Base-by-base conservation (phyloP, 2,888 invertebrate genomes). In the Ennomos quercinarius region DNA sequence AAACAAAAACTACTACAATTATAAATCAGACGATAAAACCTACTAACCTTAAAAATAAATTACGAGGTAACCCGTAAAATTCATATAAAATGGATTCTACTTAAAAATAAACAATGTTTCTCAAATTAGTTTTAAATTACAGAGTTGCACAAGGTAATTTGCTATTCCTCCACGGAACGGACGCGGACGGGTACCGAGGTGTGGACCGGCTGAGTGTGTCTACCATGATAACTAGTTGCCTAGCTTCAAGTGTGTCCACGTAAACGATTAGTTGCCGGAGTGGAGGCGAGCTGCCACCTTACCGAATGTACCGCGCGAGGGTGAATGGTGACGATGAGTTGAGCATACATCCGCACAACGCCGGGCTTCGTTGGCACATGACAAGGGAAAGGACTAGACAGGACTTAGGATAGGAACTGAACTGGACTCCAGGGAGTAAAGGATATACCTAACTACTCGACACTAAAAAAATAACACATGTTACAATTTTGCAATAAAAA, bases 41-140 rank as follows among this genome's bases (percentile, higher is more conserved):
- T 89, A 88, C 86, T 87, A 88, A 83, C 85, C 89, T 90, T 92
- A 92, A 86, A 91, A 87, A 87, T 87, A 89, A 88, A 86, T 82
- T 84, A 88, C 84, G 85, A 87, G 81, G 74, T 78, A 80, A 88
- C 84, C 87, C 88, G 86, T 85, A 86, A 83, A 70, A 71, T 81
- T 78, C 71, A 76, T 81, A 81, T 72, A 81, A 81, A 84, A 84
- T 76, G 83, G 81, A 81, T 87, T 88, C 83, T 83, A 83, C 87
- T 87, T 88, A 88, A 80, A 84, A 83, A 83, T 82, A 83, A 83
- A 83, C 82, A 83, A 82, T 71, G 70, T 75, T 77, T 83, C 74
- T 76, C 73, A 83, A 83, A 81, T 78, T 73, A 76, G 68, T 77
- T 66, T 68, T 72, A 76, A 76, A 73, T 76, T 76, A 64, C 67